Conservation (phyloP, 2,113 vertebrate species). For the Salvelinus fontinalis region DNA sequence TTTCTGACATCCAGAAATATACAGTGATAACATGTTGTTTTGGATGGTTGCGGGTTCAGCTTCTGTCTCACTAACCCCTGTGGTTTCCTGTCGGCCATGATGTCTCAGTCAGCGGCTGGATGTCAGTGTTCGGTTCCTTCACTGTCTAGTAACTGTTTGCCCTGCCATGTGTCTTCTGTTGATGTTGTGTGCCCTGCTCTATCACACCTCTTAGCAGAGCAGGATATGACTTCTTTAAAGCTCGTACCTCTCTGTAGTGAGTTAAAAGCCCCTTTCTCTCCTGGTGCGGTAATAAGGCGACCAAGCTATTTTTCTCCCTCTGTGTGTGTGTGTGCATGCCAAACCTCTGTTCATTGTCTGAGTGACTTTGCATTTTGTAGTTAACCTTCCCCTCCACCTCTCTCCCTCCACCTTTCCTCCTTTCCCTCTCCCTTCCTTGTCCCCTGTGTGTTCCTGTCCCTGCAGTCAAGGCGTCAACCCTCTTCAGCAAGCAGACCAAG, state of each 20-base stretch:
- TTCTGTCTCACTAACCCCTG: background rate
- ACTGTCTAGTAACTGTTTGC: background rate
- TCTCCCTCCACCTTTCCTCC: background rate
- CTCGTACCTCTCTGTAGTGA: background rate
- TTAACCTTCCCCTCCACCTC: no score
- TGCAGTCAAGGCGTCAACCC: slow-evolving; percentile 79
- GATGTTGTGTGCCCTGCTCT: background rate
- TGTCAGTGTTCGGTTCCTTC: background rate
- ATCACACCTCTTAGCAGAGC: background rate
- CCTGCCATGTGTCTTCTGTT: slow-evolving; percentile 1
- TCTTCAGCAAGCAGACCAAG: slow-evolving; percentile 92
- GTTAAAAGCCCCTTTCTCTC: background rate
- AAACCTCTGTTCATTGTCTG: background rate
- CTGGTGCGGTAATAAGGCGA: background rate
- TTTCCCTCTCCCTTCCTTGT: background rate
- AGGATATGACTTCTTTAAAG: background rate
- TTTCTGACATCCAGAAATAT: background rate
- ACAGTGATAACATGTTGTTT: background rate
- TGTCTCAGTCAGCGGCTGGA: background rate
- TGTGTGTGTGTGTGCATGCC: background rate
- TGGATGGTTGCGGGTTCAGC: background rate
- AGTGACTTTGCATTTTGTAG: background rate
- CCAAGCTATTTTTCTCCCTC: background rate
- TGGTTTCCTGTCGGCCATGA: background rate
- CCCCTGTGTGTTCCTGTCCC: background rate